These are phyloP conservation scores for Listrodromus nycthemerus DNA, from an alignment of 2,888 invertebrate genomes.

Conservation along the genomic window DNA sequence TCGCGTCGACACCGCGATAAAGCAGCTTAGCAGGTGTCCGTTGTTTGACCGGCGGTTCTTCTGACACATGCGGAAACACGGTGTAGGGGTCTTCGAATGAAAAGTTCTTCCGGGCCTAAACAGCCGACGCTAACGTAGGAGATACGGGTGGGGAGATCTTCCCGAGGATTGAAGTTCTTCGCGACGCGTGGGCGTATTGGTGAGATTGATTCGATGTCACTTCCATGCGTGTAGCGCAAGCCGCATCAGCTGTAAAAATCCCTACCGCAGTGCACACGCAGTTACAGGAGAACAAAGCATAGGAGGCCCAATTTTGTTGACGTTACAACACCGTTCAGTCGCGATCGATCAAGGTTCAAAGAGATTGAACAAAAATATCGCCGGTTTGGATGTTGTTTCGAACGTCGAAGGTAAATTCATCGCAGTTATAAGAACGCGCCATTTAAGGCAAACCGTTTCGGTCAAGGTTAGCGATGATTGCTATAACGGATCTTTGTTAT, in stretches of 20 bases:
- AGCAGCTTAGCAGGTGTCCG: constrained; percentile 79
- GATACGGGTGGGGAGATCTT: not conserved
- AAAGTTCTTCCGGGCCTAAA: not conserved
- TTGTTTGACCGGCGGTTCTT: constrained; percentile 76
- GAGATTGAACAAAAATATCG: not conserved
- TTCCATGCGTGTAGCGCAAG: not conserved
- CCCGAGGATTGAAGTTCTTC: not conserved
- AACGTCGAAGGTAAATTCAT: not conserved
- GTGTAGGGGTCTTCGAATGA: not conserved
- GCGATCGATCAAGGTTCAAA: no score
- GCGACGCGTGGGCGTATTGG: constrained; percentile 9
- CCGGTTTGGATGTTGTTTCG: not conserved
- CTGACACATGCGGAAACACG: constrained; percentile 69
- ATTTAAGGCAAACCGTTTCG: not conserved
- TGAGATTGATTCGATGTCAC: constrained; percentile 11
- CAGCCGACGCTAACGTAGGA: not conserved
- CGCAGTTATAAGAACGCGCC: not conserved
- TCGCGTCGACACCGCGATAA: constrained; percentile 60
- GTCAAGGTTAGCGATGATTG: not conserved
- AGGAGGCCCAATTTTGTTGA: not conserved
- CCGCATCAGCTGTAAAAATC: not conserved
- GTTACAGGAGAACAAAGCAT: not conserved
- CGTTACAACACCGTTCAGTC: not conserved
- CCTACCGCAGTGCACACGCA: not conserved
- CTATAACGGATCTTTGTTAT: not conserved